These are phyloP conservation scores for Antennarius striatus DNA, from an alignment of 2,113 vertebrate species.

Conservation along the genomic window DNA sequence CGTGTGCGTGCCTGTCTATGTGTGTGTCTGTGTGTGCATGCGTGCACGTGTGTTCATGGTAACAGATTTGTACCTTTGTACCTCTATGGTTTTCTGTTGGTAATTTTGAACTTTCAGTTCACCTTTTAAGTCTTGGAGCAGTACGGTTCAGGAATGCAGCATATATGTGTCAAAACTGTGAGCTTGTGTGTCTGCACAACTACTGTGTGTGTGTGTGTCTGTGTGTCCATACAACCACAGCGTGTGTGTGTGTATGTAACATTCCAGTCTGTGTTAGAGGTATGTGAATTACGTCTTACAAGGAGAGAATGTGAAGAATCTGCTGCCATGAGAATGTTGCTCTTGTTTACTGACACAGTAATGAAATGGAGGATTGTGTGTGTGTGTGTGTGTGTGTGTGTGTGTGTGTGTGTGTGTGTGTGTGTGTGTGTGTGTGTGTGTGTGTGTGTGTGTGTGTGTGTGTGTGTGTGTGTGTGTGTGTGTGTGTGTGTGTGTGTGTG, in stretches of 20 bases:
- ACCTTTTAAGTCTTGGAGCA: slow-evolving; percentile 13
- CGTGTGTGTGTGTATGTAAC: slow-evolving; percentile 43
- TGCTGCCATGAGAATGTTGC: slow-evolving; percentile 58
- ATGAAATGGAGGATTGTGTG: slow-evolving; percentile 34
- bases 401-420: slow-evolving; percentile 24
- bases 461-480: slow-evolving; percentile 30
- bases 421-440: neutral
- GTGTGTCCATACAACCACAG: slow-evolving; percentile 2
- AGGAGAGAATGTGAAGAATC: slow-evolving; percentile 75
- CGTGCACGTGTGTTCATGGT: too few relatives aligned
- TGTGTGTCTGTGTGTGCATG: too few relatives aligned
- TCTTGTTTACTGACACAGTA: slow-evolving; percentile 67
- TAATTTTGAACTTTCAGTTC: slow-evolving; percentile 1
- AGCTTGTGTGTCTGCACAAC: slow-evolving; percentile 17
- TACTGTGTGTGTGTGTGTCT: slow-evolving; percentile 17
- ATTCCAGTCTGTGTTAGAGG: slow-evolving; percentile 68
- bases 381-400: slow-evolving; percentile 26
- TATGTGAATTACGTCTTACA: slow-evolving; percentile 75
- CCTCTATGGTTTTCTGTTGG: neutral
- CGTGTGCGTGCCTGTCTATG: too few relatives aligned
- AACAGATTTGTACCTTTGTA: neutral
- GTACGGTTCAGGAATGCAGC: slow-evolving; percentile 40
- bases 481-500: neutral
- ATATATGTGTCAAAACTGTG: slow-evolving; percentile 44
- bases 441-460: slow-evolving; percentile 20